Evolutionary conservation across 2,113 vertebrate species (phyloP), one percentile per base, ranked within the genome.

Genomic region (Alligator sinensis): DNA sequence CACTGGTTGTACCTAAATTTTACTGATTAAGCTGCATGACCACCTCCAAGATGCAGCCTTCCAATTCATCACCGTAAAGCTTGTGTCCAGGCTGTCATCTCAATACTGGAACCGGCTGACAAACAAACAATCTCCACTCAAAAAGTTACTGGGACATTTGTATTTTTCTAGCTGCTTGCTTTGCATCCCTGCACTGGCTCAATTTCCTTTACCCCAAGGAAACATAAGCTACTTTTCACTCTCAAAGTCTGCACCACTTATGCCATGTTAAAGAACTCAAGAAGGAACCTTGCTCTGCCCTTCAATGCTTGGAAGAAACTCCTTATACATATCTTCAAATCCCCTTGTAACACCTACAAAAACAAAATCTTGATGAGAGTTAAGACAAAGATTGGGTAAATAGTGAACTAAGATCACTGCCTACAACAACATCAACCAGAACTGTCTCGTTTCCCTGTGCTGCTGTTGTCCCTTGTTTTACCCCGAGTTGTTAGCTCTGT

Each of bases 231-330:
- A 62, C 25, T 77, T 93, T 89, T 86, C 59, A 62, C 77, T 94
- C 84, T 80, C 84, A 84, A 92, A 90, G 75, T 6, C 55, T 84
- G 75, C 94, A 88, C 24, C 79, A 63, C 78, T 90, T 91, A 90
- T 38, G 19, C 68, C 11, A 7, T 7, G 68, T 11, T 38, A 34
- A 47, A 47, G 9, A 47, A 47, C 47, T 47, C 47, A 9, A 47
- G 47, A 7, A 47, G 47, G 47, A 47, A 9, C 8, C 47, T 47
- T 47, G 47, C 47, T 47, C 47, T 47, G 47, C 47, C 47, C 47
- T 47, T 9, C 47, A 47, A 47, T 47, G 9, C 47, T 47, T 47
- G 47, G 47, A 47, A 47, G 47, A 47, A 47, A 47, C 47, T 47
- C 7, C 47, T 47, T 47, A 47, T 38, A 22, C 12, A 18, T 30